phyloP scores from a whole-genome alignment of 2,113 vertebrate species.

The Colaptes auratus region DNA sequence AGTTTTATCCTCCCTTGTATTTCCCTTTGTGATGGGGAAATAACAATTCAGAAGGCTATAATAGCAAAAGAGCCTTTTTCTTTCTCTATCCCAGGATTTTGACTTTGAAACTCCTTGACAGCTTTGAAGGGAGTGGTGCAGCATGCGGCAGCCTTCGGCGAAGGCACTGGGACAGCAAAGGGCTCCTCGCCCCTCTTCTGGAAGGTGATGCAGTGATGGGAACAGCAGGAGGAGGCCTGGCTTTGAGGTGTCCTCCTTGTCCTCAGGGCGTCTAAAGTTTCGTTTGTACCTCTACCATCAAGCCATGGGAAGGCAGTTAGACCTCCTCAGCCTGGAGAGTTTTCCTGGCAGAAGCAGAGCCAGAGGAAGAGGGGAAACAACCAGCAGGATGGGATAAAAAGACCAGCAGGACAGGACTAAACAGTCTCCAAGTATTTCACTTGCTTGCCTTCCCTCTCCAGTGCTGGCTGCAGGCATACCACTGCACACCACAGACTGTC shows the following conservation, averaged over 20 bases:
- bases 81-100: background rate
- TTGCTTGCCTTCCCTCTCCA: background rate
- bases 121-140: background rate
- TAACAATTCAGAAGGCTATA: background rate
- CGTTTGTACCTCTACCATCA: background rate
- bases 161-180: background rate
- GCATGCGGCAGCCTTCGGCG: background rate
- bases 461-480: background rate
- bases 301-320: background rate
- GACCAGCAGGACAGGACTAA: background rate
- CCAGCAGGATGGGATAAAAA: background rate
- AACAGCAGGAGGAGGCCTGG: background rate
- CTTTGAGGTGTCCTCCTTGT: background rate
- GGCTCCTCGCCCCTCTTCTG: accelerated
- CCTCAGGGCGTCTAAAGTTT: background rate
- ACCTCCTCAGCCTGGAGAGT: background rate
- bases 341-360: background rate
- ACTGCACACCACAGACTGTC: background rate
- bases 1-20: background rate
- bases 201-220: background rate
- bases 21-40: background rate
- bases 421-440: background rate
- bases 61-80: background rate
- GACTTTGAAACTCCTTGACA: background rate
- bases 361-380: background rate